These are phyloP conservation scores for Meliscaeva auricollis DNA, from an alignment of 2,888 invertebrate genomes.

Conservation along the genomic window DNA sequence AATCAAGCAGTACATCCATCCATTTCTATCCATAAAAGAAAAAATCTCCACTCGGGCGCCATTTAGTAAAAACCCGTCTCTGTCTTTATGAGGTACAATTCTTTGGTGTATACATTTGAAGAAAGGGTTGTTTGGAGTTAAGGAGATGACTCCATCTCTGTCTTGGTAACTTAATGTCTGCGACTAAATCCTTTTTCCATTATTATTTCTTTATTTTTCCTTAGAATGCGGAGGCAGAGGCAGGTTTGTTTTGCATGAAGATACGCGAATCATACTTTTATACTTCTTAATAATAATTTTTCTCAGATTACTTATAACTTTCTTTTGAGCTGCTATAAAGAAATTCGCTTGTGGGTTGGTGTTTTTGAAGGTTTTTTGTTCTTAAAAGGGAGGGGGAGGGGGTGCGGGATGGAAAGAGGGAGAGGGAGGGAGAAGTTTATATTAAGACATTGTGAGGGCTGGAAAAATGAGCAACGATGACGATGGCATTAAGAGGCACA, in stretches of 20 bases:
- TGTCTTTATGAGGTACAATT: not conserved
- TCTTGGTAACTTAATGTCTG: constrained; percentile 76
- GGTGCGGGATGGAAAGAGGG: not conserved
- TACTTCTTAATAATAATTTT: constrained; percentile 74
- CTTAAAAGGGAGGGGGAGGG: not conserved
- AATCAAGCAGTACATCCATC: no score
- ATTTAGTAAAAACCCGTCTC: not conserved
- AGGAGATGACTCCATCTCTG: constrained; percentile 17
- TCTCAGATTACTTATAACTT: constrained; percentile 64
- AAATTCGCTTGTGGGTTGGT: constrained; percentile 7
- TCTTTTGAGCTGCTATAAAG: constrained; percentile 29
- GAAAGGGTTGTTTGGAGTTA: constrained; percentile 1
- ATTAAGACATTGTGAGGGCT: not conserved
- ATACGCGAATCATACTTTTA: constrained; percentile 65
- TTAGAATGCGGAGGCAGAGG: not conserved
- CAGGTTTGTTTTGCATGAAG: not conserved
- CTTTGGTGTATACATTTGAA: not conserved
- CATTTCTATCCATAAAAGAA: no score
- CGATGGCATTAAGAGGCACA: constrained; percentile 35
- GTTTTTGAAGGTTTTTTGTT: constrained; percentile 52
- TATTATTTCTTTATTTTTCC: constrained; percentile 81
- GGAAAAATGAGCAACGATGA: constrained; percentile 49
- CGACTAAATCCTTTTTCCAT: constrained; percentile 84
- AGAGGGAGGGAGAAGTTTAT: constrained; percentile 26
- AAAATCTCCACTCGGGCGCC: constrained; percentile 16